Evolutionary conservation across 2,888 invertebrate species (phyloP).

Genomic region (Pristionchus fissidentatus): DNA sequence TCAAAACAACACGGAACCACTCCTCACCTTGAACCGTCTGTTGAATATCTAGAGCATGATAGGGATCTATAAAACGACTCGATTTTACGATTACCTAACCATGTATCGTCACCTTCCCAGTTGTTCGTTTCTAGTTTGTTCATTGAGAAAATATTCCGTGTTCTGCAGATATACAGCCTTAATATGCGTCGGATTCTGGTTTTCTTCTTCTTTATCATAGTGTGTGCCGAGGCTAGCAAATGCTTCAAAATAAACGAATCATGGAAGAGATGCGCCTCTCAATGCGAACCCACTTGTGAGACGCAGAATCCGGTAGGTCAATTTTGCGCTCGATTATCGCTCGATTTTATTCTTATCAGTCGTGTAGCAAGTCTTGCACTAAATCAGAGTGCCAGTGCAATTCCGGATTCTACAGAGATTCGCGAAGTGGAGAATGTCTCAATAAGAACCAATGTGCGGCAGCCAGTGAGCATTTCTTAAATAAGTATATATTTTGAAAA

Average conservation of each 20-base stretch:
- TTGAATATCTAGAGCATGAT: background rate
- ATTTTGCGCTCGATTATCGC: background rate
- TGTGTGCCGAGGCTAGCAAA: background rate
- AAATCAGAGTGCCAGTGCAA: background rate
- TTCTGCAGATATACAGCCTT: no score
- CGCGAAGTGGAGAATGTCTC: conserved; percentile 5
- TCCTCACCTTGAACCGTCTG: conserved; percentile 12
- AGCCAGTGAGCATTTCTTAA: background rate
- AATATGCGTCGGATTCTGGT: no score
- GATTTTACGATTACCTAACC: background rate
- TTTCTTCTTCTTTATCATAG: background rate
- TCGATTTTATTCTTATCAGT: background rate
- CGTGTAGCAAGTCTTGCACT: background rate
- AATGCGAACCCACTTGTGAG: background rate
- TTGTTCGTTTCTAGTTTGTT: background rate
- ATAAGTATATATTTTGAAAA: no score
- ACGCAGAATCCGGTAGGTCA: background rate
- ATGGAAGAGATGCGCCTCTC: background rate
- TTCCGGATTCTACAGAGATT: background rate
- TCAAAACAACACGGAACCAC: background rate
- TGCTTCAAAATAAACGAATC: background rate
- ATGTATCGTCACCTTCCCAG: background rate
- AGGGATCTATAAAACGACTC: no score
- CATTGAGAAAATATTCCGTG: background rate
- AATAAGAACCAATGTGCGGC: background rate